Evolutionary conservation across 2,797 vertebrate genomes (phyloP).

Genomic region (Enteromius unitaeniatus): DNA sequence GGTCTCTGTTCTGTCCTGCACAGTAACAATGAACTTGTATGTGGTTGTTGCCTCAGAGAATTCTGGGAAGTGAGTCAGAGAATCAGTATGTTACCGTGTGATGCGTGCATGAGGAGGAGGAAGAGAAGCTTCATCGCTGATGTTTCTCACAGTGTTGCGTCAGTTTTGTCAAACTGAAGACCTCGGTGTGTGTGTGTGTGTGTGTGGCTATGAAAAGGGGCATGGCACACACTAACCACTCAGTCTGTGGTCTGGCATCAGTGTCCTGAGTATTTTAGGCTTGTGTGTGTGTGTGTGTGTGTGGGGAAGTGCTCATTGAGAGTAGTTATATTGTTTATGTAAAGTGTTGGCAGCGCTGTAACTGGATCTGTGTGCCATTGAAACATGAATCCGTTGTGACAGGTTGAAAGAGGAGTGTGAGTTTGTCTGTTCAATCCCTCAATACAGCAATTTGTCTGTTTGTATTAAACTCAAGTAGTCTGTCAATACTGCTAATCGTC

Average conservation of each 20-base stretch:
- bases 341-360: slow-evolving; percentile 34
- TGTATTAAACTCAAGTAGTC: background rate
- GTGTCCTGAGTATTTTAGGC: slow-evolving; percentile 33
- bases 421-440: slow-evolving; percentile 11
- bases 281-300: background rate
- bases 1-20: slow-evolving; percentile 21
- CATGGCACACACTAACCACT: slow-evolving; percentile 38
- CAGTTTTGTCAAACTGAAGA: background rate
- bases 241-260: slow-evolving; percentile 49
- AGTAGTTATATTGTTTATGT: slow-evolving; percentile 31
- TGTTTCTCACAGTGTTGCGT: background rate
- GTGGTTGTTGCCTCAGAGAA: slow-evolving; percentile 14
- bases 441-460: slow-evolving; percentile 15
- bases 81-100: slow-evolving; percentile 16
- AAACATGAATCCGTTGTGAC: background rate
- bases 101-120: background rate
- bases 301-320: background rate
- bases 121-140: slow-evolving; percentile 1
- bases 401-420: background rate
- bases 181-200: slow-evolving; percentile 20
- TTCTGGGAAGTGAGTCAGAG: slow-evolving; percentile 32
- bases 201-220: slow-evolving; percentile 14
- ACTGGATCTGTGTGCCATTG: slow-evolving; percentile 1
- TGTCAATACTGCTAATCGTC: background rate
- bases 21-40: slow-evolving; percentile 17